Base-by-base conservation (phyloP, 2,888 invertebrate species). In the Anoplius nigerrimus region DNA sequence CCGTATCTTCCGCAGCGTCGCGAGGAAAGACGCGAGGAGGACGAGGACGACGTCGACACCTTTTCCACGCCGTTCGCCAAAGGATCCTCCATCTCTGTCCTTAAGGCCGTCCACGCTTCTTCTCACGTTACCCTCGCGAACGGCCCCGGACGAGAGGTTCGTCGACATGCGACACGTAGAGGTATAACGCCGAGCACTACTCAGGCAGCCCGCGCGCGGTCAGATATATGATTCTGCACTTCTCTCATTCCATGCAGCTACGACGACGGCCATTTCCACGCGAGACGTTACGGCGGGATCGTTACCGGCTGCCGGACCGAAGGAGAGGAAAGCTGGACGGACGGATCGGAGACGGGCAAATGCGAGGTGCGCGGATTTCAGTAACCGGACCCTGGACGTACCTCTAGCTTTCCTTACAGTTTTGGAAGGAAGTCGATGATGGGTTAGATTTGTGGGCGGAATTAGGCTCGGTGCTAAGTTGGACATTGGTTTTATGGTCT, bases 91-190 rank as follows among this genome's bases (percentile, higher is more conserved):
- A 53, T 68, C 59, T 70, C 64, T 55, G 57, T 43, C 51, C 21
- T 56, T 24, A 53, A 53, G n/a, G 56, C 59, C 66, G 54, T 75
- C 68, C 22, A 60, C 63, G 66, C 53, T 75, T 71, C 74, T 71
- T 74, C 72, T 72, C 76, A 66, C 74, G 68, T 76, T 71, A 72
- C 64, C 61, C 16, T 45, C 58, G 48, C 69, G 67, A 70, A 64
- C 55, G 60, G 60, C 71, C 62, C 61, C n/a, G n/a, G n/a, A n/a
- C n/a, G n/a, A n/a, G 55, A 54, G 45, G 55, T 66, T 58, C 74
- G 81, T 72, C 71, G 78, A 77, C 82, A 77, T 71, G 76, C 71
- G 80, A 81, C 84, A 85, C 84, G 82, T 85, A 84, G 69, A 61
- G 75, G 69, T 80, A 82, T 84, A 84, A 78, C 57, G 72, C 64